Evolutionary conservation across 1,140 invertebrate genomes (phyloP), one percentile per base, ranked within the genome.

Genomic region (Lepidurus arcticus): DNA sequence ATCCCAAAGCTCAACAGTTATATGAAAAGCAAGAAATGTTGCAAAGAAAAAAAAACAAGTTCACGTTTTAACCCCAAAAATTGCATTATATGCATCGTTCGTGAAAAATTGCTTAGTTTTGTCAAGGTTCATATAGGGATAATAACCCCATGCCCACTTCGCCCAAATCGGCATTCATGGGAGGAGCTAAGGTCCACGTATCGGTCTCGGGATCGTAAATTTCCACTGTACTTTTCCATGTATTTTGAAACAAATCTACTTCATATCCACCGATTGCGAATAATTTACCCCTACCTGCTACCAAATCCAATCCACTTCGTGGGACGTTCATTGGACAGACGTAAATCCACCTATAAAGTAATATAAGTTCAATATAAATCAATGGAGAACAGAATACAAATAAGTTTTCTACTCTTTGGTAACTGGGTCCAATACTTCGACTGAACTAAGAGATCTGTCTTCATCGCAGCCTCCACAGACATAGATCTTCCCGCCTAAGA

Each of bases 131-230:
- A 21, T 65, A 7, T 84, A 9, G 91, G 91, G 81, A 95, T 90
- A 1, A 95, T 90, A 1, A 95, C 93, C 93, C 94, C 13, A 94
- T 92, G 24, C 94, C 94, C 0, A 96, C 94, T 0, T 94, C 94
- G 6, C 94, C 94, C 84, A 95, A 94, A 84, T 96, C 94, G 9
- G 92, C 92, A 80, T 90, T 90, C 93, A 94, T 93, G 2, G 90
- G 87, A 2, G 92, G 86, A 21, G 90, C 90, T 82, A 91, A 91
- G 1, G 87, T 88, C 93, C 93, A 95, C n/a, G 86, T 85, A 84
- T 94, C 88, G 11, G 86, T 88, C 78, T 87, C 86, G 0, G 92
- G 92, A 85, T 94, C 90, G 82, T 94, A 95, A 0, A 91, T 89
- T 85, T 95, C 93, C 5, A 94, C 91, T 0, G 91, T 91, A 6